Conservation (phyloP, 2,888 invertebrate genomes). For the Tupiocoris notatus region DNA sequence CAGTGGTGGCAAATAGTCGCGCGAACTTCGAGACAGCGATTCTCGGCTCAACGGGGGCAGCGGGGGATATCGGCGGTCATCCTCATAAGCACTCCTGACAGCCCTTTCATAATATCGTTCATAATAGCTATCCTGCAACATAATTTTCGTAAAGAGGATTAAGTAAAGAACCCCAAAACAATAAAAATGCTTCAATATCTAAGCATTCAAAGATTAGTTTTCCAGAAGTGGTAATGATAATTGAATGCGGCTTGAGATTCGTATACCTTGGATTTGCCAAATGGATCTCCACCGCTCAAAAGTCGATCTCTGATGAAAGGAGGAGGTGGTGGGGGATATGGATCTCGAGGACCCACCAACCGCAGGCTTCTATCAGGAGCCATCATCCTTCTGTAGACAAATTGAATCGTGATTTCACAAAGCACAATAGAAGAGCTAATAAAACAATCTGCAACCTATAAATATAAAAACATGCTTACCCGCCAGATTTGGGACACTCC, state of each 20-base stretch:
- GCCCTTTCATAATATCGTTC: conserved; percentile 66
- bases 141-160: too few relatives aligned
- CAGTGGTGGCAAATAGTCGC: conserved; percentile 73
- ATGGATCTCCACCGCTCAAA: conserved; percentile 69
- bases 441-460: background rate
- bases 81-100: conserved; percentile 51
- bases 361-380: conserved; percentile 54
- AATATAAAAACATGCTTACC: conserved; percentile 20
- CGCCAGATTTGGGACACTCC: conserved; percentile 80
- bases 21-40: conserved; percentile 68
- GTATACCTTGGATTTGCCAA: conserved; percentile 46
- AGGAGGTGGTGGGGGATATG: conserved; percentile 84
- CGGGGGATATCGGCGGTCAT: conserved; percentile 65
- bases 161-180: too few relatives aligned
- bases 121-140: conserved; percentile 69
- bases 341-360: conserved; percentile 84
- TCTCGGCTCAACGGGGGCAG: conserved; percentile 62
- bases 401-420: background rate
- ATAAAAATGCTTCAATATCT: background rate
- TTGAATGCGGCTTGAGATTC: background rate
- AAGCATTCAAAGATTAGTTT: background rate
- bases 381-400: background rate
- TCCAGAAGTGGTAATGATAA: too few relatives aligned
- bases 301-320: conserved; percentile 88
- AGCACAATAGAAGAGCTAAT: too few relatives aligned